phyloP scores from a whole-genome alignment of 2,888 invertebrate genomes.

The Caenorhabditis sinica region DNA sequence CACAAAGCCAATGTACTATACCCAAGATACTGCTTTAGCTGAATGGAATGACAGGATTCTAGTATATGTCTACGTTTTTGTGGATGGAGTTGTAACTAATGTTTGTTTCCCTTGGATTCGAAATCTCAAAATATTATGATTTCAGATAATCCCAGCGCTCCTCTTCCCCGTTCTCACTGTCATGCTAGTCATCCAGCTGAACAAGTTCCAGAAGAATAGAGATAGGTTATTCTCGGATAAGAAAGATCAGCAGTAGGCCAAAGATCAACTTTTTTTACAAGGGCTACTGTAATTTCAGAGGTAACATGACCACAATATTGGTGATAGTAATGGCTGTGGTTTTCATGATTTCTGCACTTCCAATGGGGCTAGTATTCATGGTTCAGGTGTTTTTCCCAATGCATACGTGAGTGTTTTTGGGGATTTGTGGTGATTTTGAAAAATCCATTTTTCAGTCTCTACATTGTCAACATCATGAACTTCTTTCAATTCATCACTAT shows the following conservation, averaged over 20 bases:
- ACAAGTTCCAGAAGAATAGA: not conserved
- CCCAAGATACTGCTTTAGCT: not conserved
- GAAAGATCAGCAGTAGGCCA: not conserved
- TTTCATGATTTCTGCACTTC: not conserved
- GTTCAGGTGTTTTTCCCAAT: no score
- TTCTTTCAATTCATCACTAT: not conserved
- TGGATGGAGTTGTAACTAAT: not conserved
- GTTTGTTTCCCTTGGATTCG: not conserved
- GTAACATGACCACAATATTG: not conserved
- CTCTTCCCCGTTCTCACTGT: not conserved
- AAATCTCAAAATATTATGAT: not conserved
- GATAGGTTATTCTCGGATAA: not conserved
- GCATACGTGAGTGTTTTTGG: no score
- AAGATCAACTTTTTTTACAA: not conserved
- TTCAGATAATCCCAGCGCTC: not conserved
- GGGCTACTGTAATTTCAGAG: not conserved
- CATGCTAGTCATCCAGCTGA: not conserved
- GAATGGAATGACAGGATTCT: not conserved
- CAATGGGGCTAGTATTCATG: not conserved
- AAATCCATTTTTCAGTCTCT: no score
- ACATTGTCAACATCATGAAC: not conserved
- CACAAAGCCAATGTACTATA: not conserved
- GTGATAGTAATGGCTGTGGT: not conserved
- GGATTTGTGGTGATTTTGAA: no score
- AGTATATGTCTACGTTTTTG: not conserved